Percentiles rank a stretch among this genome's conserved stretches.
phyloP scores from a whole-genome alignment of 2,113 vertebrate genomes.

The Puntigrus tetrazona region DNA sequence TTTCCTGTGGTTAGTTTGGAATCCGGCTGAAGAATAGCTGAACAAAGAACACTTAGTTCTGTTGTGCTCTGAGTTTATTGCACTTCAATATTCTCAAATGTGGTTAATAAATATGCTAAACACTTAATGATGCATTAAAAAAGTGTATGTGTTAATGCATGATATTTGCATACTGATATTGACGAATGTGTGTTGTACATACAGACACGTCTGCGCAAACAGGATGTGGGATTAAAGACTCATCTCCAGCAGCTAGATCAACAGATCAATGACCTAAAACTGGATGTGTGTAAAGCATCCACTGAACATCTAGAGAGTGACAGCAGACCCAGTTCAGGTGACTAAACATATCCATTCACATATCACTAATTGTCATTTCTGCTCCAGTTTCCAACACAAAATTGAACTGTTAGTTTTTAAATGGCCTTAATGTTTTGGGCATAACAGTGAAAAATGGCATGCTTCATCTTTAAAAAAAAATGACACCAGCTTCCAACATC shows the following conservation, averaged over 20 bases:
- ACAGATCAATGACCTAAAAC: slow-evolving; percentile 87
- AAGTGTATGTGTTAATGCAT: not conserved
- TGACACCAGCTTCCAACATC: not conserved
- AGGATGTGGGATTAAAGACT: slow-evolving; percentile 86
- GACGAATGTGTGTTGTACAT: slow-evolving; percentile 26
- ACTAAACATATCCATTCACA: slow-evolving; percentile 1
- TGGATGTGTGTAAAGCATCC: slow-evolving; percentile 82
- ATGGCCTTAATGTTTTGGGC: not conserved
- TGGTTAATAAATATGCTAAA: not conserved
- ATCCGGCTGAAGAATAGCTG: not conserved
- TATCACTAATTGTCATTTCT: not conserved
- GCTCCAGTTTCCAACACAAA: not conserved
- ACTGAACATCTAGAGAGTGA: slow-evolving; percentile 86
- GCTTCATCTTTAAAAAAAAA: not conserved
- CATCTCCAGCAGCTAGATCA: slow-evolving; percentile 90
- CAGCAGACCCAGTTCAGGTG: slow-evolving; percentile 95
- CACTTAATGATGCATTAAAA: not conserved
- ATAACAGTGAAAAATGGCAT: not conserved
- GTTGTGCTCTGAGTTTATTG: not conserved
- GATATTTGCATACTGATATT: slow-evolving; percentile 3
- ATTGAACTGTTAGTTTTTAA: not conserved
- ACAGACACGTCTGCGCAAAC: slow-evolving; percentile 83
- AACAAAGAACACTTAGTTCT: not conserved
- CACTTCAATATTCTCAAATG: not conserved
- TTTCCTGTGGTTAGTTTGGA: slow-evolving; percentile 30